phyloP scores from a whole-genome alignment of 1,140 invertebrate genomes.

The Ostrea edulis region DNA sequence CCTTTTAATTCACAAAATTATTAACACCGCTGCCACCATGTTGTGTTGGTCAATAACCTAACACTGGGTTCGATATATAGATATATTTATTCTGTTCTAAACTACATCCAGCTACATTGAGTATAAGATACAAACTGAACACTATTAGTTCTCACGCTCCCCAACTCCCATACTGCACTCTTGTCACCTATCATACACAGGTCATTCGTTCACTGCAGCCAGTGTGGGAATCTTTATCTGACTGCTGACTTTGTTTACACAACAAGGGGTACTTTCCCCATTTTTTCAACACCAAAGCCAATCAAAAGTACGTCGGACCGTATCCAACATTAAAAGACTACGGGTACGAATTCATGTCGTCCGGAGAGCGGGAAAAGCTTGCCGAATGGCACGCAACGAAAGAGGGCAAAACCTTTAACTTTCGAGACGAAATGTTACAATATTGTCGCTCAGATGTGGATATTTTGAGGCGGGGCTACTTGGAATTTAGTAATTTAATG shows the following conservation, averaged over 20 bases:
- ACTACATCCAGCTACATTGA: too few species aligned
- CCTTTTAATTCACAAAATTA: not conserved
- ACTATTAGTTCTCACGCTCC: too few species aligned
- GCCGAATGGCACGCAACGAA: constrained; percentile 49
- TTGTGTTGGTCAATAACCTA: not conserved
- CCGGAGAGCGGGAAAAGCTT: constrained; percentile 47
- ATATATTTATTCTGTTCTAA: too few species aligned
- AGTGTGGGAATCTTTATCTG: not conserved
- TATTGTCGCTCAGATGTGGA: constrained; percentile 54
- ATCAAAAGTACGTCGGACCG: constrained; percentile 48
- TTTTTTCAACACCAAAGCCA: constrained; percentile 51
- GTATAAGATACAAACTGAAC: too few species aligned
- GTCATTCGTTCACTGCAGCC: not conserved
- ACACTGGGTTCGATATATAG: too few species aligned
- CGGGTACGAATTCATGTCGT: constrained; percentile 45
- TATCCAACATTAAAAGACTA: constrained; percentile 48
- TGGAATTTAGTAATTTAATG: constrained; percentile 52
- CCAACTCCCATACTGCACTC: too few species aligned
- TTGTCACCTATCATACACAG: too few species aligned
- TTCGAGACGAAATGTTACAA: constrained; percentile 42
- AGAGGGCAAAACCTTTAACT: constrained; percentile 46
- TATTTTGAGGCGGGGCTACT: constrained; percentile 37
- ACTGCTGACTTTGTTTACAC: not conserved
- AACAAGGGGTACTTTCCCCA: constrained; percentile 58
- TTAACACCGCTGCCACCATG: not conserved